Percentiles rank a stretch among this genome's conserved stretches.
These are phyloP conservation scores for Pseudolaguvia tuberculata DNA, from an alignment of 2,113 vertebrate genomes.

Conservation along the genomic window DNA sequence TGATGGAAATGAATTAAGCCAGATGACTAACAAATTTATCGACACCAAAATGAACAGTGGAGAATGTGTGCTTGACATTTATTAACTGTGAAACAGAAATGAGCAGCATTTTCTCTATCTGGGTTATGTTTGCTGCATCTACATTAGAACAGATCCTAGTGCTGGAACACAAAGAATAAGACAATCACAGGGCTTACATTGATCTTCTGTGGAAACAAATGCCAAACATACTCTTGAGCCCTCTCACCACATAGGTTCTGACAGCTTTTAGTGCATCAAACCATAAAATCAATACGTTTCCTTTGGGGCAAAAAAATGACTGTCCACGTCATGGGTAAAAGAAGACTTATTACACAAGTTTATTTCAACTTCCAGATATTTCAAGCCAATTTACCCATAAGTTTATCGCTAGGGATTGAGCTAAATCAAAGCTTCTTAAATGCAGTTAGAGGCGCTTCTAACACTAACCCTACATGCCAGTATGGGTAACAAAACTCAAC, in stretches of 20 bases:
- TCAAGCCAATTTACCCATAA: constrained; percentile 13
- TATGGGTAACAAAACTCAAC: neutral
- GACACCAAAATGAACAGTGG: neutral
- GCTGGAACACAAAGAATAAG: constrained; percentile 5
- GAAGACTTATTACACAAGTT: constrained; percentile 28
- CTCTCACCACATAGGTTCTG: constrained; percentile 13
- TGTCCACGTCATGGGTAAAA: constrained; percentile 11
- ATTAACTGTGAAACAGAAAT: constrained; percentile 1
- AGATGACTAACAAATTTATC: constrained; percentile 20
- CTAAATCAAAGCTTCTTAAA: neutral
- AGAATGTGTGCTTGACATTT: neutral
- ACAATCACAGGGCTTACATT: constrained; percentile 20
- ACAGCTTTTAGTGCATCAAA: constrained; percentile 38
- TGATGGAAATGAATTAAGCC: neutral
- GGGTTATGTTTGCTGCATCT: neutral
- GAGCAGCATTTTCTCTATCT: neutral
- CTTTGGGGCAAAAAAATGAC: constrained; percentile 36
- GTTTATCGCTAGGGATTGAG: neutral
- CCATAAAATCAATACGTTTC: constrained; percentile 46
- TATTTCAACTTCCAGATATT: constrained; percentile 10
- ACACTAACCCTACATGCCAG: neutral
- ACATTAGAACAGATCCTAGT: constrained; percentile 1
- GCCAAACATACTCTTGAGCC: constrained; percentile 24
- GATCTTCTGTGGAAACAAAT: constrained; percentile 38
- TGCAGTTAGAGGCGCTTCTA: neutral